Evolutionary conservation across 1,140 invertebrate genomes (phyloP).

Genomic region (Zaprionus ornatus): DNA sequence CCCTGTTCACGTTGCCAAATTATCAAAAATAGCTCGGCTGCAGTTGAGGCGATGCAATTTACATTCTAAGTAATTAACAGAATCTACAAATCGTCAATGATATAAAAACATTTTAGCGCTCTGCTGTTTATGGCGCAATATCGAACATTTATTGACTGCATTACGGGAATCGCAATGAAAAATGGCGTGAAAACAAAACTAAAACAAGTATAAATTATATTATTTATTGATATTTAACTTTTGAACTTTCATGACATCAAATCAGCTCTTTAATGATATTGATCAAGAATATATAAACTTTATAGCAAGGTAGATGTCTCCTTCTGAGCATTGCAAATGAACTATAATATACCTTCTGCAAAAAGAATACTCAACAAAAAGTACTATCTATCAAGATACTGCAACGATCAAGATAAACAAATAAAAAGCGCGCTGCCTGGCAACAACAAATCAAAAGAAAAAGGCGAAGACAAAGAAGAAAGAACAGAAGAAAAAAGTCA

Average conservation of each 20-base stretch:
- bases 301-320: too few species aligned
- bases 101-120: conserved; percentile 17
- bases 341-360: too few species aligned
- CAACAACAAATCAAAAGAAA: conserved; percentile 25
- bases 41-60: conserved; percentile 24
- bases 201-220: conserved; percentile 1
- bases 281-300: too few species aligned
- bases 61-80: conserved; percentile 46
- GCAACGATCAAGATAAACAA: conserved; percentile 6
- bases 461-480: neutral
- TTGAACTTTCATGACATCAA: neutral
- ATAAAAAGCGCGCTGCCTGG: conserved; percentile 19
- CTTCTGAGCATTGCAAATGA: too few species aligned
- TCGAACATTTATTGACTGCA: conserved; percentile 18
- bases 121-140: conserved; percentile 22
- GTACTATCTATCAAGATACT: neutral
- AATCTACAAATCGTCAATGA: neutral
- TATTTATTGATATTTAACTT: neutral
- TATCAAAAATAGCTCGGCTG: conserved; percentile 27
- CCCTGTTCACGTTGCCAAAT: conserved; percentile 10
- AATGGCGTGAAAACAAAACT: neutral
- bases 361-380: too few species aligned
- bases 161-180: conserved; percentile 7
- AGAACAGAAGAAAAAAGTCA: conserved; percentile 20
- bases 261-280: too few species aligned